Conservation (phyloP, 2,797 vertebrate species). For the Leucoraja ocellata region DNA sequence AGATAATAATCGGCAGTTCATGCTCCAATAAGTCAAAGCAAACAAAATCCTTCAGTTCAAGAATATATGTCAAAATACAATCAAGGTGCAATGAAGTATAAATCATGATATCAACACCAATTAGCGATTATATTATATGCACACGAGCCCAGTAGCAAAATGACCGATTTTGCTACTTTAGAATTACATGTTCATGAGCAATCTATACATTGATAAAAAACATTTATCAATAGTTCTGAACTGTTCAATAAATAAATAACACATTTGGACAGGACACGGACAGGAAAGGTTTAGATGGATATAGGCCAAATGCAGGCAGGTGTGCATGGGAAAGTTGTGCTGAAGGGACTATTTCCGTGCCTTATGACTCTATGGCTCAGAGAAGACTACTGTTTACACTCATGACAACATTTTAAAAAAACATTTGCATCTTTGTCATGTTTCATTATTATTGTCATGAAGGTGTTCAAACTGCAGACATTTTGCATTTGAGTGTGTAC, state of each 20-base stretch:
- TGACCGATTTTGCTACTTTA: neutral
- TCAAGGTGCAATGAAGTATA: neutral
- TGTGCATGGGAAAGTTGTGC: too few species aligned
- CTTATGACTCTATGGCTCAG: too few species aligned
- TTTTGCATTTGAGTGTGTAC: neutral
- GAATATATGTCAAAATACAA: neutral
- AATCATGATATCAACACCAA: neutral
- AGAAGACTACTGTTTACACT: neutral
- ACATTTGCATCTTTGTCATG: too few species aligned
- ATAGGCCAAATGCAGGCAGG: too few species aligned
- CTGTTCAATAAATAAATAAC: neutral
- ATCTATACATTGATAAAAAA: neutral
- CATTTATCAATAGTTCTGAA: neutral
- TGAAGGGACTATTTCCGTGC: too few species aligned
- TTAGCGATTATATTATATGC: neutral
- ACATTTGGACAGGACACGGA: too few species aligned
- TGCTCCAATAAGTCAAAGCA: neutral
- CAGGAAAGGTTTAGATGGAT: too few species aligned
- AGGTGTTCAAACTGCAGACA: neutral
- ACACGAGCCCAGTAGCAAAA: neutral
- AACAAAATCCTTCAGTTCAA: neutral
- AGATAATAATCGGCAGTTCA: neutral
- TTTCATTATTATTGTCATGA: neutral
- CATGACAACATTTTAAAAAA: neutral
- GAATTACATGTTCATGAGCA: neutral